Conservation (phyloP, 2,113 vertebrate species). For the Limanda limanda region DNA sequence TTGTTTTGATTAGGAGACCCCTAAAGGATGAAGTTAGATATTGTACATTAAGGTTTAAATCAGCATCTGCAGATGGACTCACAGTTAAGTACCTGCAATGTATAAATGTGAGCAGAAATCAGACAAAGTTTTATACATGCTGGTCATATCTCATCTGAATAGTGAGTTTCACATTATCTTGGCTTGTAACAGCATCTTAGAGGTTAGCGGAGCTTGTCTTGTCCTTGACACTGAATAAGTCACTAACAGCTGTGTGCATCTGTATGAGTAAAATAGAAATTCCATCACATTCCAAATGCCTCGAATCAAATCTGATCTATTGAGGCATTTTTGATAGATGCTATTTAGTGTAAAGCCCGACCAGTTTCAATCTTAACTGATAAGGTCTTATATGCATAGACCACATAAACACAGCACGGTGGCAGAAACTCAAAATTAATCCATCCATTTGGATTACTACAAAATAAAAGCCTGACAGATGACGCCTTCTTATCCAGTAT, state of each 20-base stretch:
- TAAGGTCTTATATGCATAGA: not conserved
- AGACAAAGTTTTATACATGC: not conserved
- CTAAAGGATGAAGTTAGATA: no score
- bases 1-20: no score
- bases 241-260: not conserved
- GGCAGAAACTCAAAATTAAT: not conserved
- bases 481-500: not conserved
- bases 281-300: not conserved
- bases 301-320: not conserved
- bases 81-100: no score
- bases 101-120: no score
- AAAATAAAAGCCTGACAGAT: not conserved
- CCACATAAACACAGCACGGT: not conserved
- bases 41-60: not conserved
- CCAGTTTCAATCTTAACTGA: not conserved
- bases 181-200: not conserved
- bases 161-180: not conserved
- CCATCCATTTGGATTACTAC: not conserved
- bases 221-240: not conserved
- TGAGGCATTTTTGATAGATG: not conserved
- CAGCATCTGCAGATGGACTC: no score
- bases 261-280: not conserved
- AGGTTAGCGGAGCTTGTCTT: not conserved
- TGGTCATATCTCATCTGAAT: not conserved
- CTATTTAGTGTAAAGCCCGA: not conserved